Percentiles rank a stretch among this genome's conserved stretches.
phyloP scores from a whole-genome alignment of 2,888 invertebrate genomes.

The Heliconius charithonia region DNA sequence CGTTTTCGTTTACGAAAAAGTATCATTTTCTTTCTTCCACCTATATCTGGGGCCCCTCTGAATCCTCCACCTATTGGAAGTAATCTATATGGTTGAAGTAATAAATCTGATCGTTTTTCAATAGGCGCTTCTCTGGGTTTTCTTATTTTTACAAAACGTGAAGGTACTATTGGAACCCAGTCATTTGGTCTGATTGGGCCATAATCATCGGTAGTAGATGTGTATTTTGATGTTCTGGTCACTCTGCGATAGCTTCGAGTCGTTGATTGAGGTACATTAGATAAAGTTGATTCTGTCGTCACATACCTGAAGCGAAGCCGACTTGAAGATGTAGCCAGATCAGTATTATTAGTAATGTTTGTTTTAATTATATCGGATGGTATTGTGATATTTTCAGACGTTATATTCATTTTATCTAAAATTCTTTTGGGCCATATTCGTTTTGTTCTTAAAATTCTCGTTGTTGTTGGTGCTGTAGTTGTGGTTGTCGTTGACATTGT shows the following conservation, averaged over 20 bases:
- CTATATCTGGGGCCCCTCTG: constrained; percentile 51
- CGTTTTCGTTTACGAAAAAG: constrained; percentile 64
- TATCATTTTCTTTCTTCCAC: constrained; percentile 64
- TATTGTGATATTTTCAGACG: constrained; percentile 54
- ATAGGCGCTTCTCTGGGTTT: constrained; percentile 54
- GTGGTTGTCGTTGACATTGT: constrained; percentile 55
- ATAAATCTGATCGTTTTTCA: constrained; percentile 63
- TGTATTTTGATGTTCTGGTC: constrained; percentile 68
- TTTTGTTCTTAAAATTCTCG: constrained; percentile 71
- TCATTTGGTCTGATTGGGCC: constrained; percentile 66
- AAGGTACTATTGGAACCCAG: constrained; percentile 77
- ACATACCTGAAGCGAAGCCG: constrained; percentile 57
- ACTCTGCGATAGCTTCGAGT: constrained; percentile 68
- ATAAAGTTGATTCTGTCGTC: constrained; percentile 52
- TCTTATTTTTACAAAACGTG: constrained; percentile 65
- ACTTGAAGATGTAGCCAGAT: constrained; percentile 61
- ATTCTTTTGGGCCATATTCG: constrained; percentile 78
- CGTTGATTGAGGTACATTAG: constrained; percentile 55
- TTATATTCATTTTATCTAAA: constrained; percentile 59
- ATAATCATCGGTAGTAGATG: constrained; percentile 57
- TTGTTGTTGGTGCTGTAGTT: constrained; percentile 65
- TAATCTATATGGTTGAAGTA: constrained; percentile 70
- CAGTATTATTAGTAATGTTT: constrained; percentile 56
- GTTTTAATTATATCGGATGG: constrained; percentile 56
- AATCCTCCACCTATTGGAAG: constrained; percentile 59